Percentiles rank a stretch among this genome's conserved stretches.
Conservation (phyloP, 2,888 invertebrate genomes). For the Phortica okadai region DNA sequence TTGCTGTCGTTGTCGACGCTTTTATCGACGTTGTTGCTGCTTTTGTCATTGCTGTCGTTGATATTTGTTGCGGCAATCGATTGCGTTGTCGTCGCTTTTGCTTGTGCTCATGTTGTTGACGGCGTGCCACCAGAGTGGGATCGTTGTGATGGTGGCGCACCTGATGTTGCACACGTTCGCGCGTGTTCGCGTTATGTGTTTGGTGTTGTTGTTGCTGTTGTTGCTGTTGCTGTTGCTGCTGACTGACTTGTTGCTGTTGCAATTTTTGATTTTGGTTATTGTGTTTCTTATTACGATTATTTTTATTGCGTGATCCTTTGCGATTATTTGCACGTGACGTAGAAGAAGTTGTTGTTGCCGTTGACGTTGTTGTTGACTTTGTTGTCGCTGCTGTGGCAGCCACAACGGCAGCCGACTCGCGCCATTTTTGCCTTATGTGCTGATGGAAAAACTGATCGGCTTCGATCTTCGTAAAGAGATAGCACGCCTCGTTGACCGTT, state of each 20-base stretch:
- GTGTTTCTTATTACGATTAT: slow-evolving; percentile 61
- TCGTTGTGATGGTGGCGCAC: slow-evolving; percentile 75
- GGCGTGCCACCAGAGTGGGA: slow-evolving; percentile 68
- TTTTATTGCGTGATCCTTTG: slow-evolving; percentile 62
- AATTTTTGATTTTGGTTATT: slow-evolving; percentile 59
- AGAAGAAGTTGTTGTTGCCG: slow-evolving; percentile 54
- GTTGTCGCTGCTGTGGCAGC: slow-evolving; percentile 50
- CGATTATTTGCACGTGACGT: slow-evolving; percentile 39
- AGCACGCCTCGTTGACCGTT: slow-evolving; percentile 75
- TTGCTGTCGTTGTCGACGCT: slow-evolving; percentile 46
- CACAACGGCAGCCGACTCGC: slow-evolving; percentile 52
- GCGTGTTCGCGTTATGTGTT: slow-evolving; percentile 45
- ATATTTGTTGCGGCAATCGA: slow-evolving; percentile 53
- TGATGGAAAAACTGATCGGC: slow-evolving; percentile 74
- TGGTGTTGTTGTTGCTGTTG: slow-evolving; percentile 50
- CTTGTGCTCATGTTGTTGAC: slow-evolving; percentile 70
- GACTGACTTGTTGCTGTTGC: slow-evolving; percentile 43
- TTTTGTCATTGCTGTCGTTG: slow-evolving; percentile 45
- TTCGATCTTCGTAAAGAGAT: slow-evolving; percentile 74
- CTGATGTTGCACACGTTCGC: slow-evolving; percentile 64
- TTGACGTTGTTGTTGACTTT: slow-evolving; percentile 38
- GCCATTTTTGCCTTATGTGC: slow-evolving; percentile 62
- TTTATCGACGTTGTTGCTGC: slow-evolving; percentile 33
- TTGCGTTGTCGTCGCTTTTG: slow-evolving; percentile 65
- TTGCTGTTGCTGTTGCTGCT: slow-evolving; percentile 48